phyloP scores from a whole-genome alignment of 2,888 invertebrate species.

The Callyntrura guangdongensis region DNA sequence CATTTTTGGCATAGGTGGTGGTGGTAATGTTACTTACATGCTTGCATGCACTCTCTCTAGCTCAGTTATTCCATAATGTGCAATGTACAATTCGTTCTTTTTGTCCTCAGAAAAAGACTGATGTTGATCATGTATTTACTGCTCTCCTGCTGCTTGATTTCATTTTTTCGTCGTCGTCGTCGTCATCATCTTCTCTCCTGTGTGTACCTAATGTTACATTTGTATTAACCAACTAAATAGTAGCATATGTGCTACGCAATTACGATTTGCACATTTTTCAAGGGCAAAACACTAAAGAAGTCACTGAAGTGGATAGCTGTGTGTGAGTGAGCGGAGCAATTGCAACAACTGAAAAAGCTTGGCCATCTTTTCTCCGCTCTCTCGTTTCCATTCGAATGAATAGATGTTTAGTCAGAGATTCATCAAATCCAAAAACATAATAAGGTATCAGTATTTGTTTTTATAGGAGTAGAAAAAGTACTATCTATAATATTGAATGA shows the following conservation, averaged over 20 bases:
- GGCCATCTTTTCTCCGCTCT: slow-evolving; percentile 12
- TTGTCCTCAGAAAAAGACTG: slow-evolving; percentile 66
- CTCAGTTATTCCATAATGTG: slow-evolving; percentile 28
- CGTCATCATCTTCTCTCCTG: not conserved
- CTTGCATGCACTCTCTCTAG: not conserved
- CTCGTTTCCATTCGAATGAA: slow-evolving; percentile 2
- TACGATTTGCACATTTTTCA: slow-evolving; percentile 77
- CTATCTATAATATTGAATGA: slow-evolving; percentile 18
- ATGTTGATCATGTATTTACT: slow-evolving; percentile 64
- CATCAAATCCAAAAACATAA: slow-evolving; percentile 27
- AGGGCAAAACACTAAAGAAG: slow-evolving; percentile 79
- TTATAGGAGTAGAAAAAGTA: slow-evolving; percentile 11
- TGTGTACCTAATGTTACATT: slow-evolving; percentile 31
- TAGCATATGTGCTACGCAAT: slow-evolving; percentile 69
- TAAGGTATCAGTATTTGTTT: slow-evolving; percentile 46
- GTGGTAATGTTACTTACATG: not conserved
- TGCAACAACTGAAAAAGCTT: slow-evolving; percentile 38
- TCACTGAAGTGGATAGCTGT: slow-evolving; percentile 68
- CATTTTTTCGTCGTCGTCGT: not conserved
- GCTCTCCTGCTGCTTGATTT: slow-evolving; percentile 59
- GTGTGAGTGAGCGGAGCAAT: slow-evolving; percentile 57
- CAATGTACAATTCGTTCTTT: slow-evolving; percentile 62
- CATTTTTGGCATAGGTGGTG: slow-evolving; percentile 1
- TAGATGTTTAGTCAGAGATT: slow-evolving; percentile 36
- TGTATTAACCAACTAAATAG: slow-evolving; percentile 33